A percentile compares a stretch with the other conserved stretches of the same genome.
These are phyloP conservation scores for Drepana falcataria DNA, from an alignment of 2,888 invertebrate genomes.

Conservation along the genomic window DNA sequence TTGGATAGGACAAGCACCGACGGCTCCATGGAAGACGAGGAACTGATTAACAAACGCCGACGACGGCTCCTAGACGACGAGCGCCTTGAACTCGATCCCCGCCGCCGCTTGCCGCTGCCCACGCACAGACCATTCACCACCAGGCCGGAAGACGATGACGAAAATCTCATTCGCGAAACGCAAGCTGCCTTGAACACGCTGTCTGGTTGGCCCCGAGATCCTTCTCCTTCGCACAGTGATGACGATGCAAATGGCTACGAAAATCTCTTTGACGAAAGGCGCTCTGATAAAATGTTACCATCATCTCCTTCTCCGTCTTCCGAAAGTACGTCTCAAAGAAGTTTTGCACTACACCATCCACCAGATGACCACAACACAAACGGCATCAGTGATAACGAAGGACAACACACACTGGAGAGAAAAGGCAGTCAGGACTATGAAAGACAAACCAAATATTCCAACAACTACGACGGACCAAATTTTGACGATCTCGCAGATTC, in stretches of 20 bases:
- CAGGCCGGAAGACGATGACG: slow-evolving; percentile 82
- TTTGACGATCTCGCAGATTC: slow-evolving; percentile 88
- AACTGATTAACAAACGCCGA: slow-evolving; percentile 56
- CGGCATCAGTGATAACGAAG: slow-evolving; percentile 39
- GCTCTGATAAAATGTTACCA: slow-evolving; percentile 82
- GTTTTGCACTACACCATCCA: slow-evolving; percentile 75
- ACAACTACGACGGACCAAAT: slow-evolving; percentile 84
- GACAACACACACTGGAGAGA: slow-evolving; percentile 44
- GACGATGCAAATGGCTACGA: slow-evolving; percentile 90
- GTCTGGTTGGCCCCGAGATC: slow-evolving; percentile 90
- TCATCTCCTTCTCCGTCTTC: slow-evolving; percentile 81
- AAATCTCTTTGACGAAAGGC: slow-evolving; percentile 90
- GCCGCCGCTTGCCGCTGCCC: slow-evolving; percentile 39
- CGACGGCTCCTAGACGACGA: slow-evolving; percentile 72
- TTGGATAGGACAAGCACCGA: slow-evolving; percentile 49
- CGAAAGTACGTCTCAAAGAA: slow-evolving; percentile 81
- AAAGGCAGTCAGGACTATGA: slow-evolving; percentile 62
- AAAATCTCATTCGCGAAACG: slow-evolving; percentile 90
- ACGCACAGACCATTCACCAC: slow-evolving; percentile 57
- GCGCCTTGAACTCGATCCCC: slow-evolving; percentile 43
- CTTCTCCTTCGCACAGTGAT: slow-evolving; percentile 81
- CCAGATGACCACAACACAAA: slow-evolving; percentile 40
- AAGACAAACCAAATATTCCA: slow-evolving; percentile 71
- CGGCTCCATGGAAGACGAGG: slow-evolving; percentile 71
- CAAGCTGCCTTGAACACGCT: slow-evolving; percentile 91